phyloP scores from a whole-genome alignment of 2,797 vertebrate genomes.

The Microctenopoma steveboyesi region DNA sequence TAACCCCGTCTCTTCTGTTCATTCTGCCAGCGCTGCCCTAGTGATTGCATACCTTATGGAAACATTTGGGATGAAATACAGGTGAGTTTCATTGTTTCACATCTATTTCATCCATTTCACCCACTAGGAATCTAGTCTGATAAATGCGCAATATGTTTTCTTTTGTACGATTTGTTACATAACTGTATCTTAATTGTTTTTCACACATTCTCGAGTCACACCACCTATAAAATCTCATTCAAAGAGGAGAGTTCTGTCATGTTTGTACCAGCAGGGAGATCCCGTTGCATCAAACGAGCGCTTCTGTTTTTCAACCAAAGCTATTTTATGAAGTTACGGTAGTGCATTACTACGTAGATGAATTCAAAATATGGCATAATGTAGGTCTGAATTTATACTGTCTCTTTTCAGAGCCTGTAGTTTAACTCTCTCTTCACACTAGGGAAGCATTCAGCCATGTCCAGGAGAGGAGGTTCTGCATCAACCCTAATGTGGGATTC shows the following conservation, averaged over 20 bases:
- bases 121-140: background rate
- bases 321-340: too few species aligned
- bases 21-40: constrained; percentile 77
- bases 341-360: too few species aligned
- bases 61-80: constrained; percentile 99
- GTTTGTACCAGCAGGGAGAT: too few species aligned
- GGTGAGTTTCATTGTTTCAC: constrained; percentile 77
- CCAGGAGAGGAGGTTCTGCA: constrained; percentile 99
- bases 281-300: too few species aligned
- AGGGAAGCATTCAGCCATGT: constrained; percentile 98
- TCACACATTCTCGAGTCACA: too few species aligned
- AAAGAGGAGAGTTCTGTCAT: too few species aligned
- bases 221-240: too few species aligned
- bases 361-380: background rate
- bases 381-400: too few species aligned
- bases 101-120: constrained; percentile 7
- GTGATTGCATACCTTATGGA: constrained; percentile 99
- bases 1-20: background rate
- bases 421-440: constrained; percentile 22
- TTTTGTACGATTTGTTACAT: too few species aligned
- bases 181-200: too few species aligned
- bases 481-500: constrained; percentile 99
- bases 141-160: too few species aligned
- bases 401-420: background rate
- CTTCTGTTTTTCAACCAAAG: too few species aligned